Evolutionary conservation across 2,888 invertebrate species (phyloP), one percentile per base, ranked within the genome.

Genomic region (Zootermopsis nevadensis): DNA sequence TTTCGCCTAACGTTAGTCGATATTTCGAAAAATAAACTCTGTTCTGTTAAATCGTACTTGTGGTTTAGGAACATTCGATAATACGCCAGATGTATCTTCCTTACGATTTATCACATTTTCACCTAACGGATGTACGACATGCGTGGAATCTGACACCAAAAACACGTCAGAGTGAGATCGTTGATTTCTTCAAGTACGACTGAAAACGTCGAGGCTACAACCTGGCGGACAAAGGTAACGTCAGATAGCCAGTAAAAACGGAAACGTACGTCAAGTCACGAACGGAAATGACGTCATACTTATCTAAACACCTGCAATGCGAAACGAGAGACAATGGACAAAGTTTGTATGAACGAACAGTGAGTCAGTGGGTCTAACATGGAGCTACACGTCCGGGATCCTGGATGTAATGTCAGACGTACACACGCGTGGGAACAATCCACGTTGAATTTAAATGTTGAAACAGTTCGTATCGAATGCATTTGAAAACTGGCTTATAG

Each of bases 291-390:
- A 60, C 60, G 60, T n/a, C 60, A 60, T 27, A n/a, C n/a, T 60
- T 60, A 60, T 60, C 60, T 60, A 27, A 60, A 12, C 15, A 60
- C 27, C n/a, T n/a, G 27, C 60, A 60, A 8, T 7, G 60, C 27
- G 60, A 60, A 60, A 60, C 4, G 60, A 60, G 60, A 60, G 60
- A 60, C 60, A 60, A 60, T 60, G 60, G 60, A 60, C n/a, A 60
- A 60, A 60, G n/a, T 60, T 6, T n/a, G 60, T n/a, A 60, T 60
- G 60, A 60, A 60, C n/a, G 55, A 55, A 55, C 55, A 27, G 60
- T 27, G 8, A 27, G 60, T 60, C 60, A 12, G 60, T 60, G 60
- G n/a, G 4, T 60, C 60, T 60, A 60, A 60, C 27, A 60, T 60
- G 60, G n/a, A 24, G 60, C n/a, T 55, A 24, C 55, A 55, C 55